These are phyloP conservation scores for Synanthedon formicaeformis DNA, from an alignment of 2,888 invertebrate genomes.

Conservation along the genomic window DNA sequence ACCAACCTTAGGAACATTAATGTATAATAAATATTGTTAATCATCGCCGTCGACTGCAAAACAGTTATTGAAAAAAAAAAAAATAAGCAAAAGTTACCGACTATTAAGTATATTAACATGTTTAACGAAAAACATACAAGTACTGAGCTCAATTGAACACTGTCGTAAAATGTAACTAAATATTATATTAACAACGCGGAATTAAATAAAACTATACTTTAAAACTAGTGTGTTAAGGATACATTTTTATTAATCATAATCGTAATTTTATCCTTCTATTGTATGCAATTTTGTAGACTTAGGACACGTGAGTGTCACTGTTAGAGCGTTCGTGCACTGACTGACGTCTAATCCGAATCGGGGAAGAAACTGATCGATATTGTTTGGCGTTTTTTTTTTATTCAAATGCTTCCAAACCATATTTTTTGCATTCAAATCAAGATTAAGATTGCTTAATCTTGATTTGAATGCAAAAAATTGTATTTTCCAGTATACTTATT, in stretches of 20 bases:
- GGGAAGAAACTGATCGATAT: no score
- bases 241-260: slow-evolving; percentile 61
- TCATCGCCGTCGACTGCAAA: background rate
- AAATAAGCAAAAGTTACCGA: background rate
- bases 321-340: slow-evolving; percentile 6
- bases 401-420: no score
- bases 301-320: slow-evolving; percentile 52
- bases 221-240: slow-evolving; percentile 50
- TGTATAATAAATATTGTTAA: slow-evolving; percentile 1
- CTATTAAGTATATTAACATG: background rate
- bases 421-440: no score
- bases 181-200: slow-evolving; percentile 21
- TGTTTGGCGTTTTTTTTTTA: no score
- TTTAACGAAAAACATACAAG: background rate
- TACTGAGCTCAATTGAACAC: slow-evolving; percentile 3
- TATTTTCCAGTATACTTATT: no score
- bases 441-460: no score
- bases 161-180: slow-evolving; percentile 12
- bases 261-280: slow-evolving; percentile 61
- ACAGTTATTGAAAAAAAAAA: background rate
- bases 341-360: no score
- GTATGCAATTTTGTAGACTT: slow-evolving; percentile 46
- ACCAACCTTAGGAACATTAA: slow-evolving; percentile 23
- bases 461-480: no score
- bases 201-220: slow-evolving; percentile 41